Evolutionary conservation across 2,888 invertebrate species (phyloP).

Genomic region (Sphaerophoria rueppellii): DNA sequence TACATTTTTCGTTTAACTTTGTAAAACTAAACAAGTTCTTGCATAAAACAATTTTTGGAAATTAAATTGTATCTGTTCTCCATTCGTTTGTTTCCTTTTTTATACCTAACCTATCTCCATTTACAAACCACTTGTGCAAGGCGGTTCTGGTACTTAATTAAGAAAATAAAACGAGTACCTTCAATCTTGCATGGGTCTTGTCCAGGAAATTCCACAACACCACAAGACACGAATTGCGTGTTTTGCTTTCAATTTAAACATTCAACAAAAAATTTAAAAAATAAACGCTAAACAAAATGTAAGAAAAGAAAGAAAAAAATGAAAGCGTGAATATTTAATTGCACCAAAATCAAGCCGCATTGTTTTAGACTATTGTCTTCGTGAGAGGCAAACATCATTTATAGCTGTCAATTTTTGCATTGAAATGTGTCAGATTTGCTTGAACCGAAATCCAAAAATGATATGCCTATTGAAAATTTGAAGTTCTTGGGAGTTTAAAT

Average conservation of each 20-base stretch:
- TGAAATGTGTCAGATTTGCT: too few relatives aligned
- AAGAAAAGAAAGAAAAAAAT: conserved; percentile 18
- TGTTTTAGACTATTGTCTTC: neutral
- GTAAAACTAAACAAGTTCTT: too few relatives aligned
- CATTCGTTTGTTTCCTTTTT: too few relatives aligned
- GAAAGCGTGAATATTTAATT: conserved; percentile 51
- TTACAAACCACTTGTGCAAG: too few relatives aligned
- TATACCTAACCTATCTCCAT: too few relatives aligned
- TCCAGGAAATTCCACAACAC: conserved; percentile 6
- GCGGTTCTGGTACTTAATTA: neutral
- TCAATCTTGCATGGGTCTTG: neutral
- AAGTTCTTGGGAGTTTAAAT: neutral
- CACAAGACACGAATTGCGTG: conserved; percentile 23
- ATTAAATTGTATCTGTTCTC: too few relatives aligned
- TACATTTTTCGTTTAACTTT: neutral
- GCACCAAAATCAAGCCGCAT: neutral
- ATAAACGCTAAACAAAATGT: neutral
- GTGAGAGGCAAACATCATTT: too few relatives aligned
- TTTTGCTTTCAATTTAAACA: conserved; percentile 40
- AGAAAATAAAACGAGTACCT: neutral
- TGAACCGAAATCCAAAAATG: neutral
- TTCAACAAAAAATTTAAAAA: neutral
- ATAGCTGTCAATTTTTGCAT: too few relatives aligned
- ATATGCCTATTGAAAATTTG: too few relatives aligned
- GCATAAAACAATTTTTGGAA: too few relatives aligned